Percentiles rank a stretch among this genome's conserved stretches.
Conservation (phyloP, 2,888 invertebrate species). For the Drosophila mayaguana region DNA sequence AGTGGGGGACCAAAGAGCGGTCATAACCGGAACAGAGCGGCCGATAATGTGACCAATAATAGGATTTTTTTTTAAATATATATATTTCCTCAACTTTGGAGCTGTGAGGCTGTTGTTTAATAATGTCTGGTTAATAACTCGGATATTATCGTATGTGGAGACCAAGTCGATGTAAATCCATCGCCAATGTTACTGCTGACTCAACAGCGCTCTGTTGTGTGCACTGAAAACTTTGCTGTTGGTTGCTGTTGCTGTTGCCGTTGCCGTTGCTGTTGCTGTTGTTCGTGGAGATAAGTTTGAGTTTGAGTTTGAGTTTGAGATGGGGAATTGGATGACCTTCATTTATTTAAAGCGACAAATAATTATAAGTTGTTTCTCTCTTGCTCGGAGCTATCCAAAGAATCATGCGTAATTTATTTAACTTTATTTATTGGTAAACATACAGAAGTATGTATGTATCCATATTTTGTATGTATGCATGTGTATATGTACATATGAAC, state of each 20-base stretch:
- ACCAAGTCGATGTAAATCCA: constrained; percentile 34
- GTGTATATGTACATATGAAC: not conserved
- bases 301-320: constrained; percentile 25
- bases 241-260: constrained; percentile 8
- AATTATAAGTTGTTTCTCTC: constrained; percentile 8
- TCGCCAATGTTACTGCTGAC: constrained; percentile 36
- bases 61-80: constrained; percentile 11
- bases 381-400: constrained; percentile 11
- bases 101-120: not conserved
- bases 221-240: constrained; percentile 33
- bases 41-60: constrained; percentile 26
- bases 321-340: constrained; percentile 4
- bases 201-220: constrained; percentile 36
- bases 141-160: constrained; percentile 53
- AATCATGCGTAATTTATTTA: constrained; percentile 46
- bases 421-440: constrained; percentile 42
- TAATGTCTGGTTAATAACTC: constrained; percentile 61
- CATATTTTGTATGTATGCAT: not conserved
- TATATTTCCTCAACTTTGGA: constrained; percentile 9
- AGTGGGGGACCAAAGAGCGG: not conserved
- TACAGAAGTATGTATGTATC: constrained; percentile 7
- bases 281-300: constrained; percentile 22
- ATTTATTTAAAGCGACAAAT: constrained; percentile 29
- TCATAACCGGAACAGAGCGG: constrained; percentile 55
- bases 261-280: constrained; percentile 16